Base-by-base conservation (phyloP, 2,113 vertebrate genomes). In the Cryptoleucopteryx plumbea region DNA sequence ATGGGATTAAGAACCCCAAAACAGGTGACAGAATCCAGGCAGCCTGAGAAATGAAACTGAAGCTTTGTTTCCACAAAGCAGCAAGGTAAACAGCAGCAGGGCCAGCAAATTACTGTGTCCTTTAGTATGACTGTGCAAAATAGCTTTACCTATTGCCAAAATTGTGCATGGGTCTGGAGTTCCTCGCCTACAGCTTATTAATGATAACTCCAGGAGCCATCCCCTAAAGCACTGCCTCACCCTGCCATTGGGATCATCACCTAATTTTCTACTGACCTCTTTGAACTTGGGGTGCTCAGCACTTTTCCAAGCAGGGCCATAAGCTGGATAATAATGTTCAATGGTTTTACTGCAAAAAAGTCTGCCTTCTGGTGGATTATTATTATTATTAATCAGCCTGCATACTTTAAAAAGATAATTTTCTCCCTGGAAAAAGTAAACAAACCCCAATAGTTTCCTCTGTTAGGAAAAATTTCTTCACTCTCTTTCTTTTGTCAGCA, bases 401-500 rank as follows among this genome's bases (percentile, higher is more conserved):
- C 32, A 88, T 75, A 25, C 27, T 75, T 68, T 52, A 23, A 79
- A 94, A 75, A 45, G 0, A 47, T 43, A 1, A 26, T 71, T 86
- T 80, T 58, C 18, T 65, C 17, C 7, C 48, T 82, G 34, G 18
- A 79, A 77, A 77, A 82, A 29, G 36, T 61, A 82, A 89, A 89
- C 16, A 79, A 91, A 43, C 1, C 3, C 11, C 11, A 82, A 36
- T 50, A 59, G 50, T 65, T 91, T 89, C 15, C 20, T 38, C 27
- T 20, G 17, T 47, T 71, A 63, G 68, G 53, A 85, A 96, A 59
- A 55, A 45, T 68, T 68, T 92, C 45, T 94, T 88, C 82, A 58
- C 55, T 62, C 79, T 93, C 86, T 94, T 47, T 53, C 71, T 92
- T 96, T 94, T 88, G 96, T 96, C 91, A 91, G 86, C 86, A 67